phyloP scores from a whole-genome alignment of 2,888 invertebrate genomes.

The Catocala nupta region DNA sequence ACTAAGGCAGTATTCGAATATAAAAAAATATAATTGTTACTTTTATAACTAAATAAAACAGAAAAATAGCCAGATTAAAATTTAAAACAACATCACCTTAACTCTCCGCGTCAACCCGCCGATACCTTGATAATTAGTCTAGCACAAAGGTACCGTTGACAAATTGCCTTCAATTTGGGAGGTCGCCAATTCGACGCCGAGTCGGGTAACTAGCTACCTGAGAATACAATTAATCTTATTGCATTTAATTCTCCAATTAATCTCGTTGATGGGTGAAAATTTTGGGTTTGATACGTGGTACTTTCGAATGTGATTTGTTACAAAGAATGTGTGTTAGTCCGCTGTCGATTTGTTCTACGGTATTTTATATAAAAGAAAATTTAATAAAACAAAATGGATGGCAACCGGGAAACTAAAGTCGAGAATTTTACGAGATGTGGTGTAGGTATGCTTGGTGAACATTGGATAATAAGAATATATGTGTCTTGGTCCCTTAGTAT shows the following conservation, averaged over 20 bases:
- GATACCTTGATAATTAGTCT: constrained; percentile 52
- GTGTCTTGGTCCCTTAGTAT: too few relatives aligned
- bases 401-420: too few relatives aligned
- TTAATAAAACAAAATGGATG: too few relatives aligned
- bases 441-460: too few relatives aligned
- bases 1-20: too few relatives aligned
- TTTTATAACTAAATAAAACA: too few relatives aligned
- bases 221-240: constrained; percentile 52
- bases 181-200: constrained; percentile 53
- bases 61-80: neutral
- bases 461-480: too few relatives aligned
- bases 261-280: constrained; percentile 21
- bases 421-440: too few relatives aligned
- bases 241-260: constrained; percentile 49
- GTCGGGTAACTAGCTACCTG: constrained; percentile 31
- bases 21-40: too few relatives aligned
- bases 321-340: neutral
- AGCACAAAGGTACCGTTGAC: constrained; percentile 47
- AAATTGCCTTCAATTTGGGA: constrained; percentile 53
- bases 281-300: constrained; percentile 6
- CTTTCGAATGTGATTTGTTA: neutral
- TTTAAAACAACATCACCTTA: constrained; percentile 28
- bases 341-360: too few relatives aligned
- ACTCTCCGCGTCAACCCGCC: constrained; percentile 39
- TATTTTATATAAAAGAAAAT: too few relatives aligned